Evolutionary conservation across 1,140 invertebrate species (phyloP), one percentile per base, ranked within the genome.

Genomic region (Aphelenchoides fujianensis): DNA sequence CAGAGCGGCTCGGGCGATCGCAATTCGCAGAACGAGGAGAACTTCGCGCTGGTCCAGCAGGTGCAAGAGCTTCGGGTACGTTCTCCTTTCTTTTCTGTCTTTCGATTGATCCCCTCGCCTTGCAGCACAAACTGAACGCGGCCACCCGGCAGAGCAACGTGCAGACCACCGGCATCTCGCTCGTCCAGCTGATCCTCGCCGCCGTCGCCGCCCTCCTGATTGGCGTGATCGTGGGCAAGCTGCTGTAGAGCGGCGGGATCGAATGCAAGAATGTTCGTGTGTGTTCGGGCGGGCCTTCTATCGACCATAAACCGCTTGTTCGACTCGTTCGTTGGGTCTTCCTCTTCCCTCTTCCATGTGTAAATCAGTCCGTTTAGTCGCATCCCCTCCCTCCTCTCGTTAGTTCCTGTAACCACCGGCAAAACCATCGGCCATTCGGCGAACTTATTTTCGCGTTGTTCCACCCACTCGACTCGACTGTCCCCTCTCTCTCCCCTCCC

Each of bases 151-250:
- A 35, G 19, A 23, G n/a, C 35, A 36, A 19, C 61, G 3, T n/a
- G 7, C 54, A 32, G 52, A 35, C 12, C 27, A 16, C 31, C 41
- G 41, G 34, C 41, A 70, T 68, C 23, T 52, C 35, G 9, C 30
- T 32, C 34, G 32, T 76, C 19, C 41, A 76, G 59, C 73, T 71
- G 28, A 57, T 72, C 19, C 53, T 76, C 37, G 32, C 72, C 36
- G 74, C 52, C 3, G 27, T 76, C 9, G 64, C 76, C 16, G 74
- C 74, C 31, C 62, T 76, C 36, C 52, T 76, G 37, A 34, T 76
- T 28, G 74, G 74, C 32, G 16, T 76, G 23, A 77, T 76, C 27
- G 35, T 76, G 32, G 74, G 74, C 23, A 76, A 76, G 55, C 28
- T 74, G 73, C 28, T 74, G 23, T 74, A 48, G 71, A 74, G 23